A percentile compares a stretch with the other conserved stretches of the same genome.
phyloP scores from a whole-genome alignment of 2,797 vertebrate species.

The Anas flavirostris region DNA sequence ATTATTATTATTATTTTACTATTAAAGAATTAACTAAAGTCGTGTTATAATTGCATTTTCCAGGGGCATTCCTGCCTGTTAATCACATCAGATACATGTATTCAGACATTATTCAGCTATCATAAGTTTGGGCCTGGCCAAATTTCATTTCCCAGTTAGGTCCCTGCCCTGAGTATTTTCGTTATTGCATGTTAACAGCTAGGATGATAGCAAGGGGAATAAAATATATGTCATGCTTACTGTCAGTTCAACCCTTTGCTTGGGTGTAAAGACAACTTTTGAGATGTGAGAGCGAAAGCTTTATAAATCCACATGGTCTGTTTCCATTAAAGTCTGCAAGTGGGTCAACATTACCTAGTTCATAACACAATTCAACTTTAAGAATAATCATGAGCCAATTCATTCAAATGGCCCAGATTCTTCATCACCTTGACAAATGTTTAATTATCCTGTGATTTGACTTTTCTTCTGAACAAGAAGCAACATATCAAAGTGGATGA shows the following conservation, averaged over 20 bases:
- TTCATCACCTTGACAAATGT: conserved; percentile 3
- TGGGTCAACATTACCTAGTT: background rate
- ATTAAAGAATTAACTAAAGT: background rate
- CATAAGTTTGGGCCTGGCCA: background rate
- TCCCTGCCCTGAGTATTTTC: background rate
- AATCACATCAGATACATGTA: background rate
- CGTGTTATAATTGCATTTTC: background rate
- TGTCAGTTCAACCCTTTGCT: background rate
- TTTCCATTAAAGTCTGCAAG: background rate
- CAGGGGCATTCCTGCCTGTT: background rate
- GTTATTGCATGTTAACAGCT: background rate
- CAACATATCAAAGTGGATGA: background rate
- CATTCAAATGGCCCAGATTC: background rate
- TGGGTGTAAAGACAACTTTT: background rate
- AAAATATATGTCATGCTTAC: background rate
- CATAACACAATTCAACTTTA: background rate
- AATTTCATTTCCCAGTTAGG: background rate
- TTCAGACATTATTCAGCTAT: background rate
- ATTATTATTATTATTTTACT: background rate
- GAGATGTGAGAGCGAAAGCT: background rate
- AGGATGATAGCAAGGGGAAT: background rate
- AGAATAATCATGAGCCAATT: background rate
- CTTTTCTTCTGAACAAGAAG: conserved; percentile 12
- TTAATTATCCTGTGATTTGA: conserved; percentile 1
- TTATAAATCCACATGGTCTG: background rate